These are phyloP conservation scores for Ptilorrhoa leucosticta DNA, from an alignment of 2,113 vertebrate species.

Conservation along the genomic window DNA sequence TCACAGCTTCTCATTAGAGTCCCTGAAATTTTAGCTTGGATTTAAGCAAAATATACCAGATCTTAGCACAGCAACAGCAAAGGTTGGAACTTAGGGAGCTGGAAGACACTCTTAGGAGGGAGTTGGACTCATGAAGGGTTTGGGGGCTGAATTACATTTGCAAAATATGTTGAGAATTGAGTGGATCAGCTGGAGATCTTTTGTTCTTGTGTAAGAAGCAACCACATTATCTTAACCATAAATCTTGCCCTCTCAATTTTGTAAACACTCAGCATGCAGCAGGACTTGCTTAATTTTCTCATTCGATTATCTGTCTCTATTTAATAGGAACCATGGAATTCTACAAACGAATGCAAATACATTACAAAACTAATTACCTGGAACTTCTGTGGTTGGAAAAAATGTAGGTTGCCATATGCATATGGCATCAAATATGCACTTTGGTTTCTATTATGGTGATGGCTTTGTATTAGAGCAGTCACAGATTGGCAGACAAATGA, in stretches of 20 bases:
- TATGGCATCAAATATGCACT: neutral
- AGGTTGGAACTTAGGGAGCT: neutral
- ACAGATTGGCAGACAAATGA: slow-evolving; percentile 16
- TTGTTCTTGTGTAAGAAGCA: neutral
- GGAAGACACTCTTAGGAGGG: neutral
- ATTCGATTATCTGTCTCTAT: neutral
- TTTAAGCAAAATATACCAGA: neutral
- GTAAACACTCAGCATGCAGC: neutral
- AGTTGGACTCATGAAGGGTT: neutral
- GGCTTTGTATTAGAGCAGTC: slow-evolving; percentile 10
- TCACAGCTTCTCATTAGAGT: neutral
- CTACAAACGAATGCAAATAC: neutral
- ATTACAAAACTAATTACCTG: slow-evolving; percentile 30
- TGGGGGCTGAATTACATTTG: neutral
- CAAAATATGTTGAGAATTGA: neutral
- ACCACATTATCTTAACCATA: neutral
- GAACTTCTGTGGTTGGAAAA: neutral
- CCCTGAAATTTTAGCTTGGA: neutral
- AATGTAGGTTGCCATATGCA: neutral
- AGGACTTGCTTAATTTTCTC: neutral
- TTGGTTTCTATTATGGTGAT: slow-evolving; percentile 6
- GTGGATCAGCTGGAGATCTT: neutral
- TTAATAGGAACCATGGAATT: slow-evolving; percentile 3
- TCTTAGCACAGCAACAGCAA: neutral
- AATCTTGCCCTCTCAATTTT: neutral